Evolutionary conservation across 92 coral and sea anemone genomes (phyloP).

Genomic region (Phenganax subtilis): DNA sequence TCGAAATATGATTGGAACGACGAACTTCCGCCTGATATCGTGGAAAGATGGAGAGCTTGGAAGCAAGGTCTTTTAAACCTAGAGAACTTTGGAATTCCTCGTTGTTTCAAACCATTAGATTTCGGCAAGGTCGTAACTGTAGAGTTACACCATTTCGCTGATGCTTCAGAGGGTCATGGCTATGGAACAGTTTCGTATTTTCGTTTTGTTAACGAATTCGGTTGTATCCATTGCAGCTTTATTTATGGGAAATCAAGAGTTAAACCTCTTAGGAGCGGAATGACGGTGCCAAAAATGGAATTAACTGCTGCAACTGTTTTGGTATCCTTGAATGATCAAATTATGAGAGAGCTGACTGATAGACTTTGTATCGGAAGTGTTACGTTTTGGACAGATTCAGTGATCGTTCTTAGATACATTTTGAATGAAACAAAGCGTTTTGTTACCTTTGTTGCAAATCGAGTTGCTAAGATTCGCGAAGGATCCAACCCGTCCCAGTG

Average conservation of each 20-base stretch:
- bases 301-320: constrained; percentile 54
- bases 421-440: constrained; percentile 47
- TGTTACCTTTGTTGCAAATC: constrained; percentile 53
- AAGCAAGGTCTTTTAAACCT: constrained; percentile 42
- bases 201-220: constrained; percentile 44
- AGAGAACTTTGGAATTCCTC: constrained; percentile 34
- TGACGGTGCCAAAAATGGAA: constrained; percentile 56
- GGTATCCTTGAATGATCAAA: constrained; percentile 39
- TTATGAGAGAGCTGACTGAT: constrained; percentile 43
- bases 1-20: constrained; percentile 58
- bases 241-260: constrained; percentile 60
- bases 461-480: constrained; percentile 50
- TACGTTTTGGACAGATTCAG: constrained; percentile 60
- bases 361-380: constrained; percentile 49
- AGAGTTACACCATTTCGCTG: constrained; percentile 49
- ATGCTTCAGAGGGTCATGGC: constrained; percentile 64
- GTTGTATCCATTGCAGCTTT: constrained; percentile 49
- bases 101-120: constrained; percentile 55
- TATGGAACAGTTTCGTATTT: constrained; percentile 64
- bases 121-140: constrained; percentile 44
- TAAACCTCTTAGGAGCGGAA: constrained; percentile 45
- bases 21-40: constrained; percentile 45
- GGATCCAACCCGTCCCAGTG: constrained; percentile 52
- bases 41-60: constrained; percentile 48
- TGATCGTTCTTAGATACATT: constrained; percentile 39